These are phyloP conservation scores for Dendrolimus pini DNA, from an alignment of 2,888 invertebrate species.

Conservation along the genomic window DNA sequence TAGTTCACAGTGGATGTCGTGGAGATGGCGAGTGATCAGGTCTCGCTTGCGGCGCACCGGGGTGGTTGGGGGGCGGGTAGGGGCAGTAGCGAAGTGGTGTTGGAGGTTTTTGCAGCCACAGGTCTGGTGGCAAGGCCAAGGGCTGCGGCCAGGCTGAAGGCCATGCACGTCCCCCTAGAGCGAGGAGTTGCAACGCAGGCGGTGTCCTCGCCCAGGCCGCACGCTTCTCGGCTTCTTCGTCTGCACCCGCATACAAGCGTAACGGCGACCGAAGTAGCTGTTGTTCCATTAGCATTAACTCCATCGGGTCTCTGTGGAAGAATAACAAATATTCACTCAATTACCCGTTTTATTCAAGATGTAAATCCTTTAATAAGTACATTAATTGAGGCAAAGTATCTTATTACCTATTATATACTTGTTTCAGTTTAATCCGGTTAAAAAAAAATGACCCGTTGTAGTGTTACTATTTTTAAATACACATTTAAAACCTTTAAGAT, in stretches of 20 bases:
- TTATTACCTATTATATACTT: no score
- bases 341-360: neutral
- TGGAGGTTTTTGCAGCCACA: slow-evolving; percentile 93
- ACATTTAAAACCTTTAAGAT: no score
- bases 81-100: slow-evolving; percentile 77
- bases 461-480: no score
- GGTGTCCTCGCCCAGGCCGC: slow-evolving; percentile 73
- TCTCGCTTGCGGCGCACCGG: slow-evolving; percentile 28
- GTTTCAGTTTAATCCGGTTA: no score
- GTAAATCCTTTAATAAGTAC: no score
- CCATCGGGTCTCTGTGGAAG: slow-evolving; percentile 85
- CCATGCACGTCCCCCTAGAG: slow-evolving; percentile 84
- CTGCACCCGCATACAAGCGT: slow-evolving; percentile 79
- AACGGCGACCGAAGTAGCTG: slow-evolving; percentile 81
- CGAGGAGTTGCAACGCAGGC: slow-evolving; percentile 58
- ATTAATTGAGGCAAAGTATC: no score
- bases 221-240: slow-evolving; percentile 76
- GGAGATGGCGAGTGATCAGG: slow-evolving; percentile 55
- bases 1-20: slow-evolving; percentile 57
- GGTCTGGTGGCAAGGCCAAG: slow-evolving; percentile 89
- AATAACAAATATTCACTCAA: slow-evolving; percentile 6
- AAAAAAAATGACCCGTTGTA: no score
- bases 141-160: slow-evolving; percentile 93
- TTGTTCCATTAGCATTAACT: slow-evolving; percentile 86
- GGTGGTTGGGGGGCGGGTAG: slow-evolving; percentile 74